A percentile compares a stretch with the other conserved stretches of the same genome.
These are phyloP conservation scores for Athalia rosae DNA, from an alignment of 2,888 invertebrate genomes.

Conservation along the genomic window DNA sequence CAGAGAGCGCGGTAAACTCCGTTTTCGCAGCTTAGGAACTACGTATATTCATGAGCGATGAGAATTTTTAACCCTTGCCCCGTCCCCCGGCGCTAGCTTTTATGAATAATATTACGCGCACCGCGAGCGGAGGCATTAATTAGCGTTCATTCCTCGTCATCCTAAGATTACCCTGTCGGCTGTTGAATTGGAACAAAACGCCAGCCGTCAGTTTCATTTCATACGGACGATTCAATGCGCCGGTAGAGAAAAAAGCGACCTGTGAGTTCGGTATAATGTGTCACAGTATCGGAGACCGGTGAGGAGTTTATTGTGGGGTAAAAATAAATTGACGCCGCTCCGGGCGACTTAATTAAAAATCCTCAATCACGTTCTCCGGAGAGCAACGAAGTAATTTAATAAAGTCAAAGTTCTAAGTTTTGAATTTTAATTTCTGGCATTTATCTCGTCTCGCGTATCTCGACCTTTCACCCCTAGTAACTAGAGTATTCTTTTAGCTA, in stretches of 20 bases:
- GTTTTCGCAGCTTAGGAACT: neutral
- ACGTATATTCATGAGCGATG: slow-evolving; percentile 7
- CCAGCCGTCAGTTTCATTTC: slow-evolving; percentile 3
- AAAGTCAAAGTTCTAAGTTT: slow-evolving; percentile 18
- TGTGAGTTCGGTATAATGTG: neutral
- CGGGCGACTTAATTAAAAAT: slow-evolving; percentile 23
- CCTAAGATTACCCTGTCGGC: slow-evolving; percentile 26
- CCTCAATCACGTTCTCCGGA: slow-evolving; percentile 11
- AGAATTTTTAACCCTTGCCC: neutral
- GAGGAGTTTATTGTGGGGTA: neutral
- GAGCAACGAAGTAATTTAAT: slow-evolving; percentile 13
- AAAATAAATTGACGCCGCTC: neutral
- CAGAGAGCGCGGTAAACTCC: neutral
- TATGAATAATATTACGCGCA: neutral
- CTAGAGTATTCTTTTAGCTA: neutral
- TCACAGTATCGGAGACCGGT: neutral
- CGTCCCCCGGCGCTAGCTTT: slow-evolving; percentile 6
- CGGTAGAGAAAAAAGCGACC: neutral
- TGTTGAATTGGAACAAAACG: slow-evolving; percentile 22
- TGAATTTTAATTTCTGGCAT: neutral
- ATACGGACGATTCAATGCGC: neutral
- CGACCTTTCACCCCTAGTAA: neutral
- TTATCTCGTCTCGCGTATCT: neutral
- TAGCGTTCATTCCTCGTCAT: slow-evolving; percentile 3
- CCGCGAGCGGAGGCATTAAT: slow-evolving; percentile 18